Evolutionary conservation across 1,140 invertebrate species (phyloP), one percentile per base, ranked within the genome.

Genomic region (Macrotrachela quadricornifera): DNA sequence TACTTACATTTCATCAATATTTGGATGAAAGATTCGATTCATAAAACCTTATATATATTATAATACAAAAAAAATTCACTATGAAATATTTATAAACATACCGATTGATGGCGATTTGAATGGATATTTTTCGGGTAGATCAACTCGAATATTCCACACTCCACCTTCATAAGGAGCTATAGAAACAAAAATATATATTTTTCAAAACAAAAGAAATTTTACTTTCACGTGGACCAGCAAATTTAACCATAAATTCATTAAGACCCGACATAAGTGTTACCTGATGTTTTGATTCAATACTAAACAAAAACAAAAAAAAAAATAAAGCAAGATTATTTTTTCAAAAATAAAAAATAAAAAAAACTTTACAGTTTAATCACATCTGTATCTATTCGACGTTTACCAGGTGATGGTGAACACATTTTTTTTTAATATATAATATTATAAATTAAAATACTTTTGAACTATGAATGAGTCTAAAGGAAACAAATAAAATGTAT

Each of bases 331-430:
- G n/a, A n/a, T n/a, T n/a, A n/a, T n/a, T n/a, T n/a, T n/a, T n/a
- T 30, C 8, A 30, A 30, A 30, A 4, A 30, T 30, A 30, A 30
- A 30, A 30, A 4, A 4, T 8, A n/a, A 30, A 30, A 2, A 30
- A 30, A 30, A 30, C 8, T 8, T 30, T 30, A 30, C 83, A 99
- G 78, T 80, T 96, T 97, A 70, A 97, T 91, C 69, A 99, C 90
- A 78, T 99, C 92, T 65, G 92, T 97, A 79, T 99, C 92, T 87
- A 97, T 95, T 67, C 92, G 84, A 75, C 92, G 79, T 76, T 97
- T 97, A 65, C 92, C 92, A 76, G 91, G 88, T 78, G 87, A 95
- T 62, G 92, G 92, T 63, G 90, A 96, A 69, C 90, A 95, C 91
- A 96, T 96, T 4, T 8, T 30, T 30, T 4, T 30, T 30, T 2